Percentiles rank a stretch among this genome's conserved stretches.
Evolutionary conservation across 2,888 invertebrate genomes (phyloP).

Genomic region (Agrochola lychnidis): DNA sequence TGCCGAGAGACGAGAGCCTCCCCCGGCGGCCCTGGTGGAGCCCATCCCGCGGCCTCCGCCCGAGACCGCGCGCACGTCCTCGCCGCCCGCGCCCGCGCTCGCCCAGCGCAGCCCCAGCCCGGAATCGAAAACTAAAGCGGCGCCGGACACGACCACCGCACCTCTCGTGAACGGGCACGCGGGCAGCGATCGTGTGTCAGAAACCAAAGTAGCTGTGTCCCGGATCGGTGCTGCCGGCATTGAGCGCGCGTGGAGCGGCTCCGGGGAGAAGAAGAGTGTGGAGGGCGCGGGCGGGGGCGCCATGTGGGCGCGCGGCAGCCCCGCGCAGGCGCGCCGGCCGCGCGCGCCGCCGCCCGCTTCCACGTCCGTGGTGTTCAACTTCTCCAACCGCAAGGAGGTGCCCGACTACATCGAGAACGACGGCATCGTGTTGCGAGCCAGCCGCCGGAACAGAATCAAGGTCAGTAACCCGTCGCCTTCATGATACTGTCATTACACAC

Average conservation of each 20-base stretch:
- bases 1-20: slow-evolving; percentile 86
- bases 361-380: slow-evolving; percentile 96
- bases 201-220: slow-evolving; percentile 65
- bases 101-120: slow-evolving; percentile 60
- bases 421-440: slow-evolving; percentile 93
- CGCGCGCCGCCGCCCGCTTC: slow-evolving; percentile 84
- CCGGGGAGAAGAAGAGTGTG: slow-evolving; percentile 68
- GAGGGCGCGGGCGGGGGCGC: slow-evolving; percentile 64
- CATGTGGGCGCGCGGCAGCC: slow-evolving; percentile 64
- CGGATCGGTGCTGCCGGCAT: slow-evolving; percentile 80
- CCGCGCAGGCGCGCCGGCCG: slow-evolving; percentile 65
- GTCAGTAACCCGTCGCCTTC: slow-evolving; percentile 87
- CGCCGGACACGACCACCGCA: slow-evolving; percentile 27
- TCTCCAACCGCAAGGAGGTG: slow-evolving; percentile 95
- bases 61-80: slow-evolving; percentile 71
- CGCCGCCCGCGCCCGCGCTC: slow-evolving; percentile 64
- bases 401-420: slow-evolving; percentile 98
- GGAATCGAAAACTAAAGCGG: slow-evolving; percentile 45
- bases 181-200: slow-evolving; percentile 52
- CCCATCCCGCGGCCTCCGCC: slow-evolving; percentile 78
- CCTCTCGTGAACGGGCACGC: slow-evolving; percentile 75
- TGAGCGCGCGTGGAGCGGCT: slow-evolving; percentile 83
- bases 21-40: slow-evolving; percentile 85
- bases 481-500: neutral
- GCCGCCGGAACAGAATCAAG: slow-evolving; percentile 93